Evolutionary conservation across 2,888 invertebrate species (phyloP).

Genomic region (Malacosoma neustria): DNA sequence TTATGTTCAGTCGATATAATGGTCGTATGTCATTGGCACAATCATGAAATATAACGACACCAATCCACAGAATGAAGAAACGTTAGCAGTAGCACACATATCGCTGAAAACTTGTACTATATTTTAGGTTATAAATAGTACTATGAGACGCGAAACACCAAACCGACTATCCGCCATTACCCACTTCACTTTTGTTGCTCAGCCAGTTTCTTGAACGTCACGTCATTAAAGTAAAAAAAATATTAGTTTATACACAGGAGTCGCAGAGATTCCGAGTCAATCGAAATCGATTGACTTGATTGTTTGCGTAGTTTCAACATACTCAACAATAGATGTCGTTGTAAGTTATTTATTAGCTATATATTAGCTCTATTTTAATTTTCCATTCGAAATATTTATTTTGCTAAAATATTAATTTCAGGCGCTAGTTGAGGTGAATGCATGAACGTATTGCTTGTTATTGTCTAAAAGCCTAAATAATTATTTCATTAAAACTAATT

Average conservation of each 20-base stretch:
- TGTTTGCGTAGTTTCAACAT: slow-evolving; percentile 1
- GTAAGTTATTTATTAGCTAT: too few relatives aligned
- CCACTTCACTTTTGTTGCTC: slow-evolving; percentile 50
- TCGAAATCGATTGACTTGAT: slow-evolving; percentile 10
- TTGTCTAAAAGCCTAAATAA: too few relatives aligned
- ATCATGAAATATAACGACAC: slow-evolving; percentile 65
- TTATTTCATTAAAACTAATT: too few relatives aligned
- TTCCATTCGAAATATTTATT: too few relatives aligned
- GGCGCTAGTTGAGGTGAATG: too few relatives aligned
- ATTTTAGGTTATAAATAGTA: slow-evolving; percentile 76
- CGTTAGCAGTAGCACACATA: slow-evolving; percentile 74
- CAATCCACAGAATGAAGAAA: slow-evolving; percentile 67
- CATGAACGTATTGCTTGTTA: too few relatives aligned
- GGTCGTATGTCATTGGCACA: slow-evolving; percentile 67
- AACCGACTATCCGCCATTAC: slow-evolving; percentile 74
- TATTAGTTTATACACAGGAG: slow-evolving; percentile 18
- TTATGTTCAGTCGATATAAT: slow-evolving; percentile 60
- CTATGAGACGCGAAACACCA: slow-evolving; percentile 72
- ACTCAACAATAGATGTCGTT: not conserved
- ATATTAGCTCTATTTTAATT: not conserved
- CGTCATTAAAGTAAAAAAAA: slow-evolving; percentile 61
- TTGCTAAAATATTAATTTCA: too few relatives aligned
- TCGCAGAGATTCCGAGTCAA: slow-evolving; percentile 6
- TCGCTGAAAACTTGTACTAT: slow-evolving; percentile 75
- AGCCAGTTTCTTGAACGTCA: slow-evolving; percentile 51